Base-by-base conservation (phyloP, 2,888 invertebrate species). In the Coremacera marginata region DNA sequence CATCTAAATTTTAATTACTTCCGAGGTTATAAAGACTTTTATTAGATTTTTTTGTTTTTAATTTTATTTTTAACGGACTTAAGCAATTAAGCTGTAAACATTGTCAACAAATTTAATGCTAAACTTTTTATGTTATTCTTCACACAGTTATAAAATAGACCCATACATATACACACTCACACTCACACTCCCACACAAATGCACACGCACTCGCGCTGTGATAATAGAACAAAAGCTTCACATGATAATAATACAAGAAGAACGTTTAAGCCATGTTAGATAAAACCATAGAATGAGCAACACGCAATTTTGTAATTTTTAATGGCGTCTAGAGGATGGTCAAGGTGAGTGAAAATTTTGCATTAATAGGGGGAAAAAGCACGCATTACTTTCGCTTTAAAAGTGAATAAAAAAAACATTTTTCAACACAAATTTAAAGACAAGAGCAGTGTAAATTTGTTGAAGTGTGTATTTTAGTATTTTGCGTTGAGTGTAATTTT, bases 241-340 rank as follows among this genome's bases (percentile, higher is more conserved):
- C 16, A 31, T 63, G 63, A 63, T 63, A 31, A 31, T 34, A 27
- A 34, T 16, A 31, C 63, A 63, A 63, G 63, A 31, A 31, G 31
- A 63, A 16, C 27, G 31, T 31, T 63, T 63, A 63, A 63, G 31
- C 27, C 31, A 31, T 8, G n/a, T 63, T 27, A 63, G 63, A 63
- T 63, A 63, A 63, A 31, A 27, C 34, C 31, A 31, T 63, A 31
- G 31, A 63, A 55, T 19, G 19, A 19, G 55, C 16, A n/a, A 31
- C 63, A 63, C 63, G 63, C 63, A 63, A 63, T 63, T 25, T 31
- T 31, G 63, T 31, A 27, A 63, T 63, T 44, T 68, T 68, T 68
- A 68, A 68, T 68, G 37, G 44, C 44, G 11, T 11, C 14, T 44
- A 7, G 27, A n/a, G 16, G 51, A 68, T 49, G 68, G 68, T 49